Evolutionary conservation across 2,113 vertebrate species (phyloP).

Genomic region (Merops nubicus): DNA sequence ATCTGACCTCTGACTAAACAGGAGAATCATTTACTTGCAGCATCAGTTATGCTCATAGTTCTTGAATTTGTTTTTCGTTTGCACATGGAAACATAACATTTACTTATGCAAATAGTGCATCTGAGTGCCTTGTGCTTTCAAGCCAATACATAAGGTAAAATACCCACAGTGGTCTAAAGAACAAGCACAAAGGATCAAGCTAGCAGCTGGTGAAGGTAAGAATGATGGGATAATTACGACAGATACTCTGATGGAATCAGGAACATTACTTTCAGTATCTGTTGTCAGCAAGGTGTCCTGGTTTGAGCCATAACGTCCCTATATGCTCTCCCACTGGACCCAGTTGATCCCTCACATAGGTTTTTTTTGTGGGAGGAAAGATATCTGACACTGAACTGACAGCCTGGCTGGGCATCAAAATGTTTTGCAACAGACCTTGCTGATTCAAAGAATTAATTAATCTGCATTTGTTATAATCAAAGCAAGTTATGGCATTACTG

Average conservation of each 20-base stretch:
- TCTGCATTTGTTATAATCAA: conserved; percentile 36
- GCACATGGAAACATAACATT: not conserved
- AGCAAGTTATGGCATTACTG: not conserved
- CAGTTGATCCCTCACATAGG: not conserved
- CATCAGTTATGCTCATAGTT: not conserved
- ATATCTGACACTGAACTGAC: not conserved
- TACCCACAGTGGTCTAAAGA: not conserved
- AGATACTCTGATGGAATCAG: not conserved
- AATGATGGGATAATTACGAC: not conserved
- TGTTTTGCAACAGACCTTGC: not conserved
- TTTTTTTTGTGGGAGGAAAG: not conserved
- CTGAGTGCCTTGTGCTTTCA: not conserved
- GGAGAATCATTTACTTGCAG: not conserved
- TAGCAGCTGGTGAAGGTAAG: not conserved
- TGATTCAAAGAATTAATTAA: conserved; percentile 24
- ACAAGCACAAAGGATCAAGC: not conserved
- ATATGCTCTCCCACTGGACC: not conserved
- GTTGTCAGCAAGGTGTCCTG: not conserved
- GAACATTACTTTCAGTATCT: not conserved
- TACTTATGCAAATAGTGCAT: not conserved
- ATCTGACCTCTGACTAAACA: not conserved
- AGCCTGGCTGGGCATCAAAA: conserved; percentile 31
- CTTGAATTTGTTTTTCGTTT: conserved; percentile 28
- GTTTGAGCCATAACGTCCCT: not conserved
- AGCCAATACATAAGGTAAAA: not conserved